These are phyloP conservation scores for Ceratothoa steindachneri DNA, from an alignment of 2,888 invertebrate species.

Conservation along the genomic window DNA sequence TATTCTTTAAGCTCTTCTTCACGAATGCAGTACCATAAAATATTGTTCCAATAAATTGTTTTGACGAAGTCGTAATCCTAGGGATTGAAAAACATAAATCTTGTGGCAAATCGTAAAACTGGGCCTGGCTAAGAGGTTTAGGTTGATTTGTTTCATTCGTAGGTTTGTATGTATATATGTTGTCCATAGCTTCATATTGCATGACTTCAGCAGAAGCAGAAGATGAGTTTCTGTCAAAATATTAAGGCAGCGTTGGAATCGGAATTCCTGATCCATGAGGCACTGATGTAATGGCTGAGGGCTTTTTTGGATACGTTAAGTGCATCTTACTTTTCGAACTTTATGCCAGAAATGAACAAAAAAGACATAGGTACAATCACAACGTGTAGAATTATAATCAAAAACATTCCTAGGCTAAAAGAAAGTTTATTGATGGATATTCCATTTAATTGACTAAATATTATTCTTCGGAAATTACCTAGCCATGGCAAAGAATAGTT, in stretches of 20 bases:
- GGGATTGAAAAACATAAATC: neutral
- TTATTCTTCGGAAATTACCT: no score
- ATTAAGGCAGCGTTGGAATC: constrained; percentile 5
- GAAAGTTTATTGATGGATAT: no score
- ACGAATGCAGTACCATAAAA: no score
- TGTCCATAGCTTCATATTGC: no score
- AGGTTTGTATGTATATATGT: constrained; percentile 5
- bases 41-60: neutral
- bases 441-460: no score
- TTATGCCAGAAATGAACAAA: no score
- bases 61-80: neutral
- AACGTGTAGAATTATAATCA: no score
- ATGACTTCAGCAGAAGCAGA: constrained; percentile 1
- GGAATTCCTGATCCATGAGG: constrained; percentile 21
- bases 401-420: no score
- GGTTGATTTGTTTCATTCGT: no score
- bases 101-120: neutral
- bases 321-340: constrained; percentile 14
- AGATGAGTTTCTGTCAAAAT: neutral
- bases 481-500: no score
- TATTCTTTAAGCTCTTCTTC: no score
- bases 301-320: constrained; percentile 8
- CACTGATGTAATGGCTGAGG: constrained; percentile 15
- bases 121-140: neutral
- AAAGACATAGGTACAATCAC: no score